Conservation (phyloP, 2,888 invertebrate species). For the Taenaris catops region DNA sequence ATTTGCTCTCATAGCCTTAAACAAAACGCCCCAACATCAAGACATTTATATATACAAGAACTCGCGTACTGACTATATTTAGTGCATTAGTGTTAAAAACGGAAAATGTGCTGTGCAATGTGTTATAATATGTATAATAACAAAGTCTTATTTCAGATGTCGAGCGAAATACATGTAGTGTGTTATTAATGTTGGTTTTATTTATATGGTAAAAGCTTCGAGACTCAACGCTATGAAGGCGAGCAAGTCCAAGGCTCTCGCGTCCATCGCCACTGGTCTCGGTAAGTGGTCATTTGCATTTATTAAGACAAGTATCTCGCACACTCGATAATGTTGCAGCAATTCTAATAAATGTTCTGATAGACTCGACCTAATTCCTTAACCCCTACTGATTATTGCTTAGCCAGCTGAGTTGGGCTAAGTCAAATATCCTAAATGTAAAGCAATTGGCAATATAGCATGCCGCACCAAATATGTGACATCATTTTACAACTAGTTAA, state of each 20-base stretch:
- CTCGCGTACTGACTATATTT: slow-evolving; percentile 47
- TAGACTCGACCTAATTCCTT: too few relatives aligned
- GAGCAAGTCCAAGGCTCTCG: slow-evolving; percentile 92
- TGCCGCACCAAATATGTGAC: too few relatives aligned
- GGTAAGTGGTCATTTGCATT: slow-evolving; percentile 85
- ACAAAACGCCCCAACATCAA: slow-evolving; percentile 47
- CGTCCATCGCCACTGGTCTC: slow-evolving; percentile 93
- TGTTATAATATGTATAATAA: slow-evolving; percentile 49
- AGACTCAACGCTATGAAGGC: slow-evolving; percentile 84
- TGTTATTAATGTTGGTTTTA: slow-evolving; percentile 79
- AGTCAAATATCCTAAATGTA: too few relatives aligned
- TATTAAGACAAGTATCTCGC: slow-evolving; percentile 25
- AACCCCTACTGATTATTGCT: too few relatives aligned
- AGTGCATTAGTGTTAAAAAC: slow-evolving; percentile 6
- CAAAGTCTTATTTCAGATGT: slow-evolving; percentile 76
- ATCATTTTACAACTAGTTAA: too few relatives aligned
- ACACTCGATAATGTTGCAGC: slow-evolving; percentile 18
- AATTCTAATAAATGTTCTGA: too few relatives aligned
- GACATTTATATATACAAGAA: slow-evolving; percentile 43
- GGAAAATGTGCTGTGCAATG: slow-evolving; percentile 34
- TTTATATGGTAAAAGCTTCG: slow-evolving; percentile 83
- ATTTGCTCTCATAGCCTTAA: slow-evolving; percentile 74
- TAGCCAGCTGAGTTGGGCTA: too few relatives aligned
- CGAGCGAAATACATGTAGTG: slow-evolving; percentile 61
- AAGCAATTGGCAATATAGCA: too few relatives aligned